A percentile compares a stretch with the other conserved stretches of the same genome.
These are phyloP conservation scores for Paralichthys olivaceus DNA, from an alignment of 2,113 vertebrate genomes.

Conservation along the genomic window DNA sequence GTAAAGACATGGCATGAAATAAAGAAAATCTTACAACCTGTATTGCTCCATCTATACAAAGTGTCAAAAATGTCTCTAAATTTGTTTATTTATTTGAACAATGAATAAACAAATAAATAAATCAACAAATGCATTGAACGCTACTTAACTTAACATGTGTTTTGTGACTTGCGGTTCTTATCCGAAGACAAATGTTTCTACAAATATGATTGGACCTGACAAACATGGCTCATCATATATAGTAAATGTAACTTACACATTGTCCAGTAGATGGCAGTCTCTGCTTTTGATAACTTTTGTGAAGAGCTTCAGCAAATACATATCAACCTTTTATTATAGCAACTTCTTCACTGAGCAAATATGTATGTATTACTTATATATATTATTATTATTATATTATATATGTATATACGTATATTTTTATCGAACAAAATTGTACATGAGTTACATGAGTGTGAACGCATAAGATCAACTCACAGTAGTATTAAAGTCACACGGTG, in stretches of 20 bases:
- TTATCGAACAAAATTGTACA: not conserved
- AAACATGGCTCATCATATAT: not conserved
- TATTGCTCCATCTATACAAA: too few relatives aligned
- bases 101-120: too few relatives aligned
- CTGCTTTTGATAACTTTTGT: not conserved
- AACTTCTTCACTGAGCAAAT: not conserved
- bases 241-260: not conserved
- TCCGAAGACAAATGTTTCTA: not conserved
- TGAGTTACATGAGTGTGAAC: not conserved
- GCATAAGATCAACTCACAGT: not conserved
- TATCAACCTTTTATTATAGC: not conserved
- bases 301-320: not conserved
- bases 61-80: too few relatives aligned
- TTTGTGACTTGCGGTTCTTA: not conserved
- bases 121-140: too few relatives aligned
- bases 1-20: not conserved
- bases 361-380: not conserved
- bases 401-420: not conserved
- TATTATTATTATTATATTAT: too few relatives aligned
- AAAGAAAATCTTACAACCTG: slow-evolving; percentile 19
- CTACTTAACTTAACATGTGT: too few relatives aligned
- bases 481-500: too few relatives aligned
- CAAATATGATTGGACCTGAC: not conserved
- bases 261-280: slow-evolving; percentile 61
- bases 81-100: too few relatives aligned